Evolutionary conservation across 2,113 vertebrate genomes (phyloP), one percentile per base, ranked within the genome.

Genomic region (Scomber scombrus): DNA sequence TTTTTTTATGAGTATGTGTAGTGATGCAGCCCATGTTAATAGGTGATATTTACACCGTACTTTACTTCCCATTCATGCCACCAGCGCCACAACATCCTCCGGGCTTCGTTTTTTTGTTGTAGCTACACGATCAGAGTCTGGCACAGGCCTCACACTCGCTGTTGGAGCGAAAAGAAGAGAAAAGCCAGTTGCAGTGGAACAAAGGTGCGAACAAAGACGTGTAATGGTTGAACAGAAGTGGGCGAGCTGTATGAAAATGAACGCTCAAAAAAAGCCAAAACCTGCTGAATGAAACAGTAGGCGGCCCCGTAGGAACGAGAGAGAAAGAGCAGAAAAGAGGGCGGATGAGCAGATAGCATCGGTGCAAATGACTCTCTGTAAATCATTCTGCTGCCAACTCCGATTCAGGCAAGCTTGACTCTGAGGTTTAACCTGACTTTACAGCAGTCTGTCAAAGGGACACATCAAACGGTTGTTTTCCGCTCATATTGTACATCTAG

Each of bases 151-250:
- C 72, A 11, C 15, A 43, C 43, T 63, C 62, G 0, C 23, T 3
- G 7, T 46, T 43, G 54, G 19, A 80, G 71, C 1, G 49, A 0
- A 13, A 52, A 55, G 16, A n/a, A 64, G 51, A 63, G 43, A 71
- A 68, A 63, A 23, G 51, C 78, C 15, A n/a, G 47, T 50, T 67
- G 66, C 73, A 55, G 75, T 29, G 78, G 77, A 84, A 89, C 86
- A 90, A 90, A 88, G 77, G 79, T 76, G 65, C 83, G 71, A 85
- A 89, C 82, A 92, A 85, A 87, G 88, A 56, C 5, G 63, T 45
- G 68, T 52, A 85, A 88, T 71, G 77, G 86, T 50, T 78, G 71
- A 93, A 78, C 76, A 78, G 75, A 76, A 57, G 40, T 34, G 10
- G 46, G 63, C 43, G 26, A 68, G 68, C 57, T 61, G 7, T 21